phyloP scores from a whole-genome alignment of 2,113 vertebrate genomes.

The Tenrec ecaudatus region DNA sequence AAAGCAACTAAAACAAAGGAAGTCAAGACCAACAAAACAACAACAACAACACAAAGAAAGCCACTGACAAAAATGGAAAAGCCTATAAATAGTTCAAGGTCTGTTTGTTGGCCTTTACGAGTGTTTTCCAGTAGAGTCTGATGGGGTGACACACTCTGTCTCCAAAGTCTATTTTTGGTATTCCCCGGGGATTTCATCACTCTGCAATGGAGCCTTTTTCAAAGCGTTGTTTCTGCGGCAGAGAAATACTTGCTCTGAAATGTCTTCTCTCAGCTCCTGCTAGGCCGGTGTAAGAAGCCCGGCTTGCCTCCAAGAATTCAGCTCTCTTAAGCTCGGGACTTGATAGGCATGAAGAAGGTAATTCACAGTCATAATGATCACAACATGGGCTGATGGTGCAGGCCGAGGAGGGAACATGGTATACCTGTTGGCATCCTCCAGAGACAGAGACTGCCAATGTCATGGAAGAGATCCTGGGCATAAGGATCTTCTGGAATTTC shows the following conservation, averaged over 20 bases:
- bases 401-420: background rate
- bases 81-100: too few relatives aligned
- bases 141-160: too few relatives aligned
- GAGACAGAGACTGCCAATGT: background rate
- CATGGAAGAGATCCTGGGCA: background rate
- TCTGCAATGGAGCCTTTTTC: background rate
- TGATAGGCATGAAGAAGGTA: background rate
- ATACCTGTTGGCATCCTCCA: background rate
- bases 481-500: slow-evolving; percentile 21
- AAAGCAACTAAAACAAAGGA: too few relatives aligned
- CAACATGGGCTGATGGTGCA: background rate
- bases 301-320: slow-evolving; percentile 9
- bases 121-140: too few relatives aligned
- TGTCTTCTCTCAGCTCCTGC: background rate
- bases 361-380: background rate
- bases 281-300: background rate
- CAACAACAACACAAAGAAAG: too few relatives aligned
- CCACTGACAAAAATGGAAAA: too few relatives aligned
- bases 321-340: slow-evolving; percentile 5
- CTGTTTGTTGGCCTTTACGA: too few relatives aligned
- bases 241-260: slow-evolving; percentile 23
- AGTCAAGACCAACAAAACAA: too few relatives aligned
- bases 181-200: too few relatives aligned
- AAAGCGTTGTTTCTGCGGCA: background rate
- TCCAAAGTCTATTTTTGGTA: too few relatives aligned